These are phyloP conservation scores for Lysiphlebus fabarum DNA, from an alignment of 1,140 invertebrate species.

Conservation along the genomic window DNA sequence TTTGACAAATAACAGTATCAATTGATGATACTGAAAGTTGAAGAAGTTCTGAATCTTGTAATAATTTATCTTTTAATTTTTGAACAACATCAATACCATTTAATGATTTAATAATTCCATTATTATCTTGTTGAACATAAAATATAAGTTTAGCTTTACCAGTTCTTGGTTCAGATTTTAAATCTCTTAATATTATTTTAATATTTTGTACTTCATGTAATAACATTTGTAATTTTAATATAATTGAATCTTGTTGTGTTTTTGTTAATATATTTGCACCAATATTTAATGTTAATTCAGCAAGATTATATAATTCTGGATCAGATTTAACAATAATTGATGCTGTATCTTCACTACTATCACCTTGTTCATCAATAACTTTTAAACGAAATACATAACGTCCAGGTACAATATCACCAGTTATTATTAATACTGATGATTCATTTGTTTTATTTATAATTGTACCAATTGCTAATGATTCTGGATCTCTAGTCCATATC, in stretches of 20 bases:
- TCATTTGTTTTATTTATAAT: constrained; percentile 72
- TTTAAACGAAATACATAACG: constrained; percentile 85
- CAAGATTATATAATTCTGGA: constrained; percentile 68
- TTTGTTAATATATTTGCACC: constrained; percentile 70
- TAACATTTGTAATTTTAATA: constrained; percentile 72
- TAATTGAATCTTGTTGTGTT: constrained; percentile 71
- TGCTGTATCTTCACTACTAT: constrained; percentile 74
- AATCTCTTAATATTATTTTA: constrained; percentile 56
- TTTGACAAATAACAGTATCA: constrained; percentile 84
- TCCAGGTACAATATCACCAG: constrained; percentile 75
- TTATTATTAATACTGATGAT: constrained; percentile 75
- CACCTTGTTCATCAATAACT: constrained; percentile 85
- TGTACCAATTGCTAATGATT: constrained; percentile 79
- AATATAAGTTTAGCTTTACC: constrained; percentile 62
- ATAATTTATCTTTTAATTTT: constrained; percentile 65
- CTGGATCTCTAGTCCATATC: constrained; percentile 77
- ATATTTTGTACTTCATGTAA: constrained; percentile 67
- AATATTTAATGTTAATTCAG: constrained; percentile 77
- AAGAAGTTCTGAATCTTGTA: constrained; percentile 69
- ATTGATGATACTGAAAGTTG: constrained; percentile 71
- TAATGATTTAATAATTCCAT: constrained; percentile 51
- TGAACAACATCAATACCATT: constrained; percentile 61
- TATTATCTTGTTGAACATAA: constrained; percentile 54
- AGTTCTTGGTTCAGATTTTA: constrained; percentile 60
- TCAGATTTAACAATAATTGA: constrained; percentile 83